Evolutionary conservation across 1,140 invertebrate species (phyloP), one percentile per base, ranked within the genome.

Genomic region (Pissodes strobi): DNA sequence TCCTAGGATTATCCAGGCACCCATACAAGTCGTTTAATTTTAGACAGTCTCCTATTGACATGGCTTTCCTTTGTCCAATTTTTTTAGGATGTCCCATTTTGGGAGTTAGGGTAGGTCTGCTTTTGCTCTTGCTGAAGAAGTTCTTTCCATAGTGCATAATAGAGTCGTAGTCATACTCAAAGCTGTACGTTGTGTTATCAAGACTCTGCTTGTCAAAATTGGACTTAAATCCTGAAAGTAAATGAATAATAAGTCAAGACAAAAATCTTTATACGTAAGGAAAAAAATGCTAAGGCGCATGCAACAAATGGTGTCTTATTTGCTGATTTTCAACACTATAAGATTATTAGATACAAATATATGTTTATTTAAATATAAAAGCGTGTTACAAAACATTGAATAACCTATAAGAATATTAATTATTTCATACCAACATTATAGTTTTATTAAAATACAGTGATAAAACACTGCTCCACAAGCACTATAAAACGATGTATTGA

Each of bases 61-160:
- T 75, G 49, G 79, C 82, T 69, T 81, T 82, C 41, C 86, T 75
- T 72, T 88, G 86, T 4, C 86, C 86, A 1, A 88, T 70, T 37
- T 63, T 77, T 17, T 78, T 80, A 2, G 74, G 77, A 5, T 77
- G 79, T 38, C 77, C 68, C 61, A 80, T 74, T 72, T 85, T 83
- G 0, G 87, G 79, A 13, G 85, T 84, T 52, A 90, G 83, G 0
- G 88, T 87, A 1, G 85, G 83, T 67, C 82, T 84, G 8, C 76
- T 79, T 73, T 81, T 81, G 38, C 69, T 76, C 66, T 79, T 80
- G 69, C 82, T 85, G 72, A 78, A 86, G 74, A 80, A 85, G 70
- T 82, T 79, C 58, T 79, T 81, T 2, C 88, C 88, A 69, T 90
- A 90, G 72, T 90, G 88, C 88, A 90, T 89, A 30, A 90, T 87